Evolutionary conservation across 2,888 invertebrate species (phyloP), one percentile per base, ranked within the genome.

Genomic region (Mechanitis mazaeus): DNA sequence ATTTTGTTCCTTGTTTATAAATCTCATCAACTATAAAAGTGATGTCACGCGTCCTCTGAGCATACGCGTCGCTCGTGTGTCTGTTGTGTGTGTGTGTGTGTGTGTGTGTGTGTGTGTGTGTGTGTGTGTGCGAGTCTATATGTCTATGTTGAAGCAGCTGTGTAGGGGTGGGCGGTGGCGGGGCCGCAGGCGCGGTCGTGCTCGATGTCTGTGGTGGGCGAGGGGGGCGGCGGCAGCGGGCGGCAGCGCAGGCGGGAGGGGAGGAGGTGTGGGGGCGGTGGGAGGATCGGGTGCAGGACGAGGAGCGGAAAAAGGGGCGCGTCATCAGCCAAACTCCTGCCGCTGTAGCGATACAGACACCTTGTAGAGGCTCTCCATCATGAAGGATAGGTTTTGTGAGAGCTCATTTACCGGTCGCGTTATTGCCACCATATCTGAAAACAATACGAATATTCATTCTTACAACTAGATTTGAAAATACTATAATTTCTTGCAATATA

Each of bases 281-380:
- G 31, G n/a, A 28, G 50, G 28, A 46, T 46, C 53, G 46, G 63
- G 46, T 55, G 55, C 55, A 58, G n/a, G 60, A 59, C 55, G 46
- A 59, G 65, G 47, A 45, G 61, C 53, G 56, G 55, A 56, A 56
- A 20, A 59, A 59, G 58, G 46, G 60, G 66, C 64, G 55, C 58
- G 58, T 55, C 59, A 67, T 80, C 78, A 84, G 73, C 74, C 79
- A 63, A 77, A 79, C 66, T 87, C 87, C 69, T 83, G 83, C 38
- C 85, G 76, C 73, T 86, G 85, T 66, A 89, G 80, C n/a, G 85
- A 83, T 71, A 88, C 81, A 2, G 87, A 87, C 70, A 85, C 87
- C 70, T 83, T 85, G 82, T 88, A 90, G 35, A 91, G 83, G 74
- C 88, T 89, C 77, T 90, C 90, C 86, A 90, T 86, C 85, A 90